Base-by-base conservation (phyloP, 2,797 vertebrate genomes). In the Oreochromis grahami region DNA sequence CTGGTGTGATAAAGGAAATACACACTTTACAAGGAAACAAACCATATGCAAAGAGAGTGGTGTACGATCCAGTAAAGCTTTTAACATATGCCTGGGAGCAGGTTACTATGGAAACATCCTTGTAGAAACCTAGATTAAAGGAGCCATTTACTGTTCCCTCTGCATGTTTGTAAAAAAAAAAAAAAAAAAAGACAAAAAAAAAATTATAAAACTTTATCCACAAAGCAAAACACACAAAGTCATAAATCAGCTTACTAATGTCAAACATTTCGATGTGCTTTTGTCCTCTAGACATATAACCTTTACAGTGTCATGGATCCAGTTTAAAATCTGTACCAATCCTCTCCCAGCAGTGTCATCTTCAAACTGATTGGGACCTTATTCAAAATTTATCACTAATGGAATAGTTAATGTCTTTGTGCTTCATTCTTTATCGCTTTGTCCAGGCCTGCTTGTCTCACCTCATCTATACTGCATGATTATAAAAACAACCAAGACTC, bases 361-460 rank as follows among this genome's bases (percentile, higher is more conserved):
- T 79, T 82, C 72, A 81, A 89, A 45, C 78, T 81, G 81, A 91
- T 90, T 93, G 83, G 79, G 76, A 82, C 50, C 21, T 13, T 79
- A 91, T 95, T 91, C 65, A 94, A 94, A 82, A 95, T 95, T 91
- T 24, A 94, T 84, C 51, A 41, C 32, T 91, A 93, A 94, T 94
- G 85, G 91, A 94, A 95, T 94, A 93, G 78, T 93, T 92, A 93
- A 94, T 91, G 78, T 86, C 88, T 86, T 83, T 93, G 86, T 89
- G 81, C 89, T 92, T 91, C 72, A 84, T 53, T 80, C 82, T 86
- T 81, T 85, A 84, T 90, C 70, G 41, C 89, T 84, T 90, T 83
- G 83, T 86, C 87, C 79, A 83, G 82, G 36, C 77, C 77, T 88
- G 85, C 87, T 91, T 91, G 63, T 89, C 77, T 83, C 81, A 56